phyloP scores from a whole-genome alignment of 2,113 vertebrate genomes.

The Alces alces region DNA sequence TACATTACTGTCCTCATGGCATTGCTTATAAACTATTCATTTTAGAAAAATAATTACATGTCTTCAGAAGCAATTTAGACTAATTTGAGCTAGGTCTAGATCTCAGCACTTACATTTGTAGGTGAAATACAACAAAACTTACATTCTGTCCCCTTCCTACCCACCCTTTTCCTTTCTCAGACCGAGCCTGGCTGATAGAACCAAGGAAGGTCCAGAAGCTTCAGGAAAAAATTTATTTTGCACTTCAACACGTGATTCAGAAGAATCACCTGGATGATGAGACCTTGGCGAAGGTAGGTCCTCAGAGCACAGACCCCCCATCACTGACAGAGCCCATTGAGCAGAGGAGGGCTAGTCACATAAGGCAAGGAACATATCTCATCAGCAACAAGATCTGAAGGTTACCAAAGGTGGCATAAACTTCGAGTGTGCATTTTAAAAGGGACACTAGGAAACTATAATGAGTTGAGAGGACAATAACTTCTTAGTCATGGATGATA shows the following conservation, averaged over 20 bases:
- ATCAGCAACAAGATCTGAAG: not conserved
- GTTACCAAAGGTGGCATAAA: not conserved
- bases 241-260: conserved; percentile 99
- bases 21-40: not conserved
- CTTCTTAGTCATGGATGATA: not conserved
- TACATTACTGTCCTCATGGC: not conserved
- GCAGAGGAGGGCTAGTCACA: not conserved
- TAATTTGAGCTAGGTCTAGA: not conserved
- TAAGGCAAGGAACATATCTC: not conserved
- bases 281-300: conserved; percentile 92
- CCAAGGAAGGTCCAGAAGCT: conserved; percentile 98
- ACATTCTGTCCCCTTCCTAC: not conserved
- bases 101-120: not conserved
- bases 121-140: not conserved
- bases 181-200: conserved; percentile 99
- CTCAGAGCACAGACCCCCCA: not conserved
- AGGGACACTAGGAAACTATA: not conserved
- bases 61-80: not conserved
- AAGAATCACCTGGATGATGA: conserved; percentile 99
- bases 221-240: conserved; percentile 99
- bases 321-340: not conserved
- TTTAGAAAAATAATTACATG: not conserved
- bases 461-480: not conserved
- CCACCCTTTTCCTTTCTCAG: conserved; percentile 73
- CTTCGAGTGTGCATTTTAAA: not conserved